These are phyloP conservation scores for Drosophila lowei DNA, from an alignment of 1,140 invertebrate species.

Conservation along the genomic window DNA sequence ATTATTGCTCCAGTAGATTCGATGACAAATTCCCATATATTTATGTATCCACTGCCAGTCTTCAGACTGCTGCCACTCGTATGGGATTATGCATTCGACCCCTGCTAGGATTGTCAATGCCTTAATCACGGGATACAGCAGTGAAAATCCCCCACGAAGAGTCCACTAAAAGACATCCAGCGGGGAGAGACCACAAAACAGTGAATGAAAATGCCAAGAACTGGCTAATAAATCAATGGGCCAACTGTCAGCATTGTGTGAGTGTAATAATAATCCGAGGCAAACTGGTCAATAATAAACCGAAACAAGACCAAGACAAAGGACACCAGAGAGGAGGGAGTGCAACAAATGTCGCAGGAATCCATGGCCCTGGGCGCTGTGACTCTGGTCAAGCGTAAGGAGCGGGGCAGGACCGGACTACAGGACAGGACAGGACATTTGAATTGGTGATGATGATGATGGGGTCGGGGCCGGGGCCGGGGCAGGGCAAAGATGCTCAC, in stretches of 20 bases:
- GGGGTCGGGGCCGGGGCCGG: neutral
- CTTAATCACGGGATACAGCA: constrained; percentile 33
- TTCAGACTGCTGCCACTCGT: too few relatives aligned
- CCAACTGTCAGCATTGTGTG: constrained; percentile 77
- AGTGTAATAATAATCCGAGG: constrained; percentile 74
- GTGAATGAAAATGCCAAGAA: constrained; percentile 52
- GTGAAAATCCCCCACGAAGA: constrained; percentile 15
- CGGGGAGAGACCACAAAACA: constrained; percentile 50
- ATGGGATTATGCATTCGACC: constrained; percentile 41
- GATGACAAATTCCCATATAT: constrained; percentile 30
- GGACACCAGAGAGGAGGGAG: constrained; percentile 14
- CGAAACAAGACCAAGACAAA: constrained; percentile 40
- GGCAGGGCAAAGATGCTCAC: constrained; percentile 21
- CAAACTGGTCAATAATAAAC: constrained; percentile 78
- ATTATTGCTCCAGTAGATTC: constrained; percentile 5
- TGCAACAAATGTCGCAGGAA: constrained; percentile 75
- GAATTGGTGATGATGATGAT: constrained; percentile 68
- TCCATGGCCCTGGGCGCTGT: constrained; percentile 30
- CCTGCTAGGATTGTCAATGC: constrained; percentile 21
- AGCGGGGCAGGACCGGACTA: constrained; percentile 1
- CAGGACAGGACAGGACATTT: constrained; percentile 50
- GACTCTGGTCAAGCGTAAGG: constrained; percentile 71
- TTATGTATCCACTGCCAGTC: too few relatives aligned
- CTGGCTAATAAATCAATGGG: constrained; percentile 75
- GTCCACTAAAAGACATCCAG: constrained; percentile 29